Percentiles rank a stretch among this genome's conserved stretches.
These are phyloP conservation scores for Osmoderma eremita DNA, from an alignment of 2,888 invertebrate species.

Conservation along the genomic window DNA sequence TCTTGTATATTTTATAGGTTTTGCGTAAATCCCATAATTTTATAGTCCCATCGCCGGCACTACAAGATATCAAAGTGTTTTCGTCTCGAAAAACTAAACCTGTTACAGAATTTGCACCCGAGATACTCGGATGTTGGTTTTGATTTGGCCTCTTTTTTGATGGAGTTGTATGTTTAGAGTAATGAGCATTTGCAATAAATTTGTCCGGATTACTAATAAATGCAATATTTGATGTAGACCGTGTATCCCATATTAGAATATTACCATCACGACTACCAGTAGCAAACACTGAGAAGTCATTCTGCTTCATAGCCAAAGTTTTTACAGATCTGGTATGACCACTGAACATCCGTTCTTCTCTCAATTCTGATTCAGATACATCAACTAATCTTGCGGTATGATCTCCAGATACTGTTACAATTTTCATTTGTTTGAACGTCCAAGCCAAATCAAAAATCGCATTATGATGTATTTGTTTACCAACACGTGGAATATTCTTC, in stretches of 20 bases:
- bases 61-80: constrained; percentile 81
- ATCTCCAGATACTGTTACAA: constrained; percentile 88
- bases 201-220: constrained; percentile 73
- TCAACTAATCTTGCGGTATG: constrained; percentile 86
- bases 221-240: constrained; percentile 64
- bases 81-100: constrained; percentile 86
- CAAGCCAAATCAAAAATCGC: constrained; percentile 91
- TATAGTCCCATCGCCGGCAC: constrained; percentile 86
- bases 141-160: constrained; percentile 60
- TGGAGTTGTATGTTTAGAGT: constrained; percentile 67
- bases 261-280: constrained; percentile 90
- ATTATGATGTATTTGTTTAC: constrained; percentile 80
- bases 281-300: constrained; percentile 80
- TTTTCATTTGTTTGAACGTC: constrained; percentile 79
- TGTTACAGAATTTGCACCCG: constrained; percentile 80
- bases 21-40: constrained; percentile 89
- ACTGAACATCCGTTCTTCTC: constrained; percentile 70
- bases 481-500: constrained; percentile 51
- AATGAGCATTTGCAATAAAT: constrained; percentile 75
- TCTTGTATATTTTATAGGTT: constrained; percentile 76
- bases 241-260: constrained; percentile 86
- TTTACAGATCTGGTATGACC: constrained; percentile 86
- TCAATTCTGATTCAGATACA: constrained; percentile 64
- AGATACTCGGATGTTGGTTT: constrained; percentile 53
- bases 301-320: constrained; percentile 78